Percentiles rank a stretch among this genome's conserved stretches.
phyloP scores from a whole-genome alignment of 2,888 invertebrate species.

The Lycaena phlaeas region DNA sequence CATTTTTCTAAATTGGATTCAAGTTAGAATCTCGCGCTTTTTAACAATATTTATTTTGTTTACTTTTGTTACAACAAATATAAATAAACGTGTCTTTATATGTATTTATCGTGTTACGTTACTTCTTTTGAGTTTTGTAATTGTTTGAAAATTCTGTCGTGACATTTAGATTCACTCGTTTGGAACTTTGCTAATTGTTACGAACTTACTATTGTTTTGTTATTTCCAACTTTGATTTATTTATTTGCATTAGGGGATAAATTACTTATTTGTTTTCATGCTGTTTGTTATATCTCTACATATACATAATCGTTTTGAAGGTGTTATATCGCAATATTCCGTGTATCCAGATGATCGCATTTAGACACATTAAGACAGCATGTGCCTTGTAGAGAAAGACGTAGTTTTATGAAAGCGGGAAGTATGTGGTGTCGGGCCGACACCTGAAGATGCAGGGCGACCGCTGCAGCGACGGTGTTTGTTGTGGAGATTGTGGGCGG shows the following conservation, averaged over 20 bases:
- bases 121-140: slow-evolving; percentile 2
- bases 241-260: slow-evolving; percentile 20
- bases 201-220: slow-evolving; percentile 38
- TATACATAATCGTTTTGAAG: too few species aligned
- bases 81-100: neutral
- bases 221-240: slow-evolving; percentile 47
- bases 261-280: neutral
- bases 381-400: too few species aligned
- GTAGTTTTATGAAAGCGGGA: slow-evolving; percentile 48
- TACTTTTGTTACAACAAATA: slow-evolving; percentile 13
- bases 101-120: neutral
- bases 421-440: slow-evolving; percentile 45
- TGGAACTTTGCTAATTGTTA: slow-evolving; percentile 47
- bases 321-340: too few species aligned
- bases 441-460: slow-evolving; percentile 50
- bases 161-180: slow-evolving; percentile 28
- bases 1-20: slow-evolving; percentile 66
- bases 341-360: too few species aligned
- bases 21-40: slow-evolving; percentile 45
- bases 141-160: slow-evolving; percentile 18
- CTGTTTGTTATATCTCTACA: too few species aligned
- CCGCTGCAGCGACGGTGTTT: slow-evolving; percentile 64
- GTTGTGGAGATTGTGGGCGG: slow-evolving; percentile 57
- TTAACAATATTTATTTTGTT: slow-evolving; percentile 29
- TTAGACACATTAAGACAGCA: too few species aligned